phyloP scores from a whole-genome alignment of 37 sponge, comb jelly and placozoan genomes.

The Amphimedon queenslandica region DNA sequence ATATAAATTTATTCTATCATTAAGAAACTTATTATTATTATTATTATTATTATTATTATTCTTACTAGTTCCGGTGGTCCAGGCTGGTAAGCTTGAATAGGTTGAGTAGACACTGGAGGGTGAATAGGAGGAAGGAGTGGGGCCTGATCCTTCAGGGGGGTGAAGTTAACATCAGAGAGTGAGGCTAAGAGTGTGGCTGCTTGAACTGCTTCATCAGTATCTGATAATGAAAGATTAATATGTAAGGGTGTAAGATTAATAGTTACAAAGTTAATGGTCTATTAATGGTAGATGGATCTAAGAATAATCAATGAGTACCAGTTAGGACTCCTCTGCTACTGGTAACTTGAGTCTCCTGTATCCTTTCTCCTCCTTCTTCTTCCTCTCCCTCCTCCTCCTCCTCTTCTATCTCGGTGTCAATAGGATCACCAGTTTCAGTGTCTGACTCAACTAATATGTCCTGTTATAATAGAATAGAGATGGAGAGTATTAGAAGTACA shows the following conservation, averaged over 20 bases:
- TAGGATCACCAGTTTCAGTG: no score
- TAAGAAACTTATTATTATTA: no score
- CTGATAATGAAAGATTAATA: background rate
- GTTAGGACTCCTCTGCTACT: background rate
- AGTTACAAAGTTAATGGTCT: background rate
- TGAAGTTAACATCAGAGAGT: slow-evolving; percentile 15
- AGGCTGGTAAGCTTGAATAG: no score
- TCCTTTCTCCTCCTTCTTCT: background rate
- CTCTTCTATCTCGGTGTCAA: slow-evolving; percentile 15
- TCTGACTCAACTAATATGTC: no score
- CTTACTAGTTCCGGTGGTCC: no score
- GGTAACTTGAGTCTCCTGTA: slow-evolving; percentile 15
- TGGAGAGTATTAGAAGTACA: no score
- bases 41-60: no score
- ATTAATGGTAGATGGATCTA: background rate
- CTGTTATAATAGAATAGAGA: no score
- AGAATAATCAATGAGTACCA: background rate
- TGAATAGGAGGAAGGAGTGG: background rate
- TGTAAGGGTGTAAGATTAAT: background rate
- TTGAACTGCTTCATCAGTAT: slow-evolving; percentile 2
- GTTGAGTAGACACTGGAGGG: background rate
- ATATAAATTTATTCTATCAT: no score
- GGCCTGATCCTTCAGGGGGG: background rate
- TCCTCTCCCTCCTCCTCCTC: slow-evolving; percentile 13
- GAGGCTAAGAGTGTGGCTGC: slow-evolving; percentile 48